Evolutionary conservation across 2,113 vertebrate genomes (phyloP), one percentile per base, ranked within the genome.

Genomic region (Mellivora capensis): DNA sequence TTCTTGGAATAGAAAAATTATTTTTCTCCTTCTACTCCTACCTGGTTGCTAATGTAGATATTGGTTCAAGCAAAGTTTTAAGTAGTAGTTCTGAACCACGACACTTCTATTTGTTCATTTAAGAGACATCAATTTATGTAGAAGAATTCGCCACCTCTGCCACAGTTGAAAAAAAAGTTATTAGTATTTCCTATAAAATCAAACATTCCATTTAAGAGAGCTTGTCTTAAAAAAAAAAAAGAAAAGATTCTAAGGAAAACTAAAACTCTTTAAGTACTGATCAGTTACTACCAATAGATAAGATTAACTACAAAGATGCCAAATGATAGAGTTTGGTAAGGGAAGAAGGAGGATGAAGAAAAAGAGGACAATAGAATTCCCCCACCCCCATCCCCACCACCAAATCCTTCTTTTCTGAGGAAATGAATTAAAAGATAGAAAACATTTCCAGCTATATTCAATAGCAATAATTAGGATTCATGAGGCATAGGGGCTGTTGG

Each of bases 21-120:
- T 23, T 44, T 37, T 15, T 47, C 20, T 5, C 4, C 11, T 47
- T 7, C 25, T 1, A 20, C 2, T 13, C 0, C 0, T 39, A 15
- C 4, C 31, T 67, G 5, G 6, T 67, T 84, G 4, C 39, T 89
- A 61, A 57, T 81, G 6, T 27, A 77, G 42, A 6, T 62, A 39
- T 6, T 69, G 39, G 12, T 39, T 93, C 34, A 39, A 25, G 29
- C 37, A 87, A 52, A 77, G 17, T 92, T 59, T 21, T 11, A 4
- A 21, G 12, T 47, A 59, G 34, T 67, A 4, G 20, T 83, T 62
- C 6, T 74, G 29, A 59, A 44, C 9, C 1, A 31, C 2, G 0
- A 8, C 25, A 57, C 3, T 90, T 86, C 42, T 74, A 5, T 57
- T 25, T 47, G 7, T 34, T 94, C 21, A 71, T 44, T 83, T 80